A percentile compares a stretch with the other conserved stretches of the same genome.
These are phyloP conservation scores for Planococcus citri DNA, from an alignment of 1,140 invertebrate species.

Conservation along the genomic window DNA sequence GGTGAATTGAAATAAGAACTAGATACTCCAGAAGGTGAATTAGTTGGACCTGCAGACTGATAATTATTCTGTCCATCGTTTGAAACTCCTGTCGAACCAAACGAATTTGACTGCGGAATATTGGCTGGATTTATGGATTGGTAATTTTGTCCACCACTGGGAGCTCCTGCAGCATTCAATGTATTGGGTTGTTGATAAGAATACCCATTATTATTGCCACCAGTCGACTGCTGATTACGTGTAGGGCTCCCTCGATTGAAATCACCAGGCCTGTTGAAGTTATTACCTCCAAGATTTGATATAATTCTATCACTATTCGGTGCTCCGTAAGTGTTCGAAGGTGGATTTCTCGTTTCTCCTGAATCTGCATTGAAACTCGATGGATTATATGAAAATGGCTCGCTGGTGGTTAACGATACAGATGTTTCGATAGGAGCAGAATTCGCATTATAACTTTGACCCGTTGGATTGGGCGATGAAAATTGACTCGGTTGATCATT, in stretches of 20 bases:
- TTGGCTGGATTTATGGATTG: too few relatives aligned
- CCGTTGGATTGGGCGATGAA: not conserved
- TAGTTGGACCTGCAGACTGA: not conserved
- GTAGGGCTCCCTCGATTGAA: too few relatives aligned
- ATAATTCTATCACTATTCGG: too few relatives aligned
- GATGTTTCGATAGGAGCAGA: not conserved
- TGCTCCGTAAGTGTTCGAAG: too few relatives aligned
- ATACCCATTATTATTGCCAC: not conserved
- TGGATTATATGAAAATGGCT: not conserved
- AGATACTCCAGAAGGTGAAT: not conserved
- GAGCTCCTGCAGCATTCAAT: too few relatives aligned
- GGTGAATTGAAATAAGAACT: not conserved
- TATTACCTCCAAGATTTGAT: too few relatives aligned
- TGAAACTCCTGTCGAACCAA: too few relatives aligned
- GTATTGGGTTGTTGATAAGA: not conserved
- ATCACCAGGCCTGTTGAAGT: too few relatives aligned
- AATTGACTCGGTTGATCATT: not conserved
- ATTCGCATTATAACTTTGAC: not conserved
- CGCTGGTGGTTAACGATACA: not conserved
- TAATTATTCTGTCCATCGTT: too few relatives aligned
- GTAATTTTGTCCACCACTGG: too few relatives aligned
- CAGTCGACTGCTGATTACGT: not conserved
- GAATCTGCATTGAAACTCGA: not conserved
- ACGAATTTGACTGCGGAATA: too few relatives aligned
- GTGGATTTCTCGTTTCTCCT: too few relatives aligned